Evolutionary conservation across 2,113 vertebrate genomes (phyloP).

Genomic region (Leptocoma aspasia): DNA sequence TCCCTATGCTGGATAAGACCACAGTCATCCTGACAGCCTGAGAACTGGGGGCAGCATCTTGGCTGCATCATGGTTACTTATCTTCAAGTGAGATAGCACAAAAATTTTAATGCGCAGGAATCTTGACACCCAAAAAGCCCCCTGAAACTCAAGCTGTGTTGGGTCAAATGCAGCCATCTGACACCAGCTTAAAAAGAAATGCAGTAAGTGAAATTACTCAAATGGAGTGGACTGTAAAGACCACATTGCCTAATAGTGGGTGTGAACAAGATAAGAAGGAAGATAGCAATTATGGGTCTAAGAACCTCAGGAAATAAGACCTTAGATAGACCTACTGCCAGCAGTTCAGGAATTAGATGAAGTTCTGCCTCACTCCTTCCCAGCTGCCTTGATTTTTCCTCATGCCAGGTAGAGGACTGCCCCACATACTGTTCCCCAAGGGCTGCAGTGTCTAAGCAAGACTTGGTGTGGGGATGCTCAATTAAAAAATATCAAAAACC

Average conservation of each 20-base stretch:
- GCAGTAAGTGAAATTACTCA: neutral
- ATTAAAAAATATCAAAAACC: neutral
- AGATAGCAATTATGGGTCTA: neutral
- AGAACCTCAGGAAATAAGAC: neutral
- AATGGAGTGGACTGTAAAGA: neutral
- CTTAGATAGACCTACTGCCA: neutral
- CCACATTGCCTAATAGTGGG: neutral
- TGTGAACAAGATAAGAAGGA: neutral
- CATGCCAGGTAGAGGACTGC: neutral
- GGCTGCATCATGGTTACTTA: neutral
- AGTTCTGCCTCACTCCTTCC: neutral
- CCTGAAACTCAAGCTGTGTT: neutral
- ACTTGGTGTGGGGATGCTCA: neutral
- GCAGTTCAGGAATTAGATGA: neutral
- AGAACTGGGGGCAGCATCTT: neutral
- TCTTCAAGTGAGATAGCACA: neutral
- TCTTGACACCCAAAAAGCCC: neutral
- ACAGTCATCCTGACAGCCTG: neutral
- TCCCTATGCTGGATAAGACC: neutral
- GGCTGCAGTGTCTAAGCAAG: neutral
- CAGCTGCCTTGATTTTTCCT: neutral
- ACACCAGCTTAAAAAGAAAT: neutral
- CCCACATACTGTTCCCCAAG: accelerated
- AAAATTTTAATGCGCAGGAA: neutral
- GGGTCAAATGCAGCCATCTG: neutral